Conservation (phyloP, 2,888 invertebrate genomes). For the Tetrapedia diversipes region DNA sequence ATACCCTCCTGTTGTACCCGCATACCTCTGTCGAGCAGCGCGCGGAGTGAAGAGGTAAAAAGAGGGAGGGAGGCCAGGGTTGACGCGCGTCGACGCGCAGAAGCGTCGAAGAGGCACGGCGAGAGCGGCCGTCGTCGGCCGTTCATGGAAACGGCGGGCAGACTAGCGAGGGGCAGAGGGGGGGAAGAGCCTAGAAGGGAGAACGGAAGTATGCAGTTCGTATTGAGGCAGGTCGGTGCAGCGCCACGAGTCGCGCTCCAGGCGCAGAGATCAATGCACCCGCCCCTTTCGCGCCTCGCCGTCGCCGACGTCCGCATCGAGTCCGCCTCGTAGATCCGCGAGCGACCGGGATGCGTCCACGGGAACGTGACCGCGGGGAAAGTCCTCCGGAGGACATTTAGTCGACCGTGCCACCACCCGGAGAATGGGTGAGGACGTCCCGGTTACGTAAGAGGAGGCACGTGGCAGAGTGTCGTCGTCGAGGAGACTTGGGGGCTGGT, state of each 20-base stretch:
- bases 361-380: slow-evolving; percentile 1
- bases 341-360: slow-evolving; percentile 37
- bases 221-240: slow-evolving; percentile 79
- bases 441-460: slow-evolving; percentile 39
- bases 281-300: slow-evolving; percentile 52
- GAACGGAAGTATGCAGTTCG: slow-evolving; percentile 74
- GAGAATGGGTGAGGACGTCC: slow-evolving; percentile 26
- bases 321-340: slow-evolving; percentile 39
- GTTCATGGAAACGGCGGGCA: slow-evolving; percentile 32
- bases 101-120: slow-evolving; percentile 46
- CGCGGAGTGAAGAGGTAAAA: too few species aligned
- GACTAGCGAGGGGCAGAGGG: too few species aligned
- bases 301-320: slow-evolving; percentile 50
- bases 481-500: background rate
- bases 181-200: slow-evolving; percentile 24
- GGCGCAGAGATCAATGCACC: slow-evolving; percentile 76
- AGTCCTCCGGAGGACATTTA: background rate
- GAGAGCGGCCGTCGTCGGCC: slow-evolving; percentile 37
- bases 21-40: too few species aligned
- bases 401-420: background rate
- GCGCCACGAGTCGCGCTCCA: slow-evolving; percentile 72
- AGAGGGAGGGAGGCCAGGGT: too few species aligned
- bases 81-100: slow-evolving; percentile 43
- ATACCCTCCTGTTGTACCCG: too few species aligned
- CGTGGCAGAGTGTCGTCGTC: background rate